phyloP scores from a whole-genome alignment of 2,113 vertebrate species.

The Rhynchomys soricoides region DNA sequence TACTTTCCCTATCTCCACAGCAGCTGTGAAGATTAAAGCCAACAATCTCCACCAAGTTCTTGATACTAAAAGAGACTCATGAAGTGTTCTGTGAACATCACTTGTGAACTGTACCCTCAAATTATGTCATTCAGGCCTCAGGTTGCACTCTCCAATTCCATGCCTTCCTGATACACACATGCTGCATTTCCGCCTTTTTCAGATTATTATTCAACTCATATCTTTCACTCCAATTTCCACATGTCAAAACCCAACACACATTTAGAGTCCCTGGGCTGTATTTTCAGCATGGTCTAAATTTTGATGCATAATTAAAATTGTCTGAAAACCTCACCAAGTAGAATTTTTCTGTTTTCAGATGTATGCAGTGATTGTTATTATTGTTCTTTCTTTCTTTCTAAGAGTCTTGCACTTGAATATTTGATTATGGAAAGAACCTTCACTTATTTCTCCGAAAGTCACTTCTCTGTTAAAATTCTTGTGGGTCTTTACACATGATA shows the following conservation, averaged over 20 bases:
- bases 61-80: not conserved
- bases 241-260: slow-evolving; percentile 15
- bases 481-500: not conserved
- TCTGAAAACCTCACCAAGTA: not conserved
- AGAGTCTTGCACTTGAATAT: not conserved
- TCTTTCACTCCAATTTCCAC: not conserved
- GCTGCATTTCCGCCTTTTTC: not conserved
- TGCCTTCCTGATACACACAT: not conserved
- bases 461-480: not conserved
- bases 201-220: not conserved
- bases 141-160: not conserved
- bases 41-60: not conserved
- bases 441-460: not conserved
- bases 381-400: not conserved
- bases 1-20: not conserved
- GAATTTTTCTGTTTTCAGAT: not conserved
- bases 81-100: not conserved
- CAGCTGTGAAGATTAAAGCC: not conserved
- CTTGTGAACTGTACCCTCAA: not conserved
- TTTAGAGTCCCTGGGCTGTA: not conserved
- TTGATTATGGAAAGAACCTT: not conserved
- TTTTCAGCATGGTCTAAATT: not conserved
- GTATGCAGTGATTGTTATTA: not conserved
- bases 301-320: not conserved
- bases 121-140: not conserved